Evolutionary conservation across 64 coral and sea anemone species (phyloP).

Genomic region (Hydrozoanthus tunicans): DNA sequence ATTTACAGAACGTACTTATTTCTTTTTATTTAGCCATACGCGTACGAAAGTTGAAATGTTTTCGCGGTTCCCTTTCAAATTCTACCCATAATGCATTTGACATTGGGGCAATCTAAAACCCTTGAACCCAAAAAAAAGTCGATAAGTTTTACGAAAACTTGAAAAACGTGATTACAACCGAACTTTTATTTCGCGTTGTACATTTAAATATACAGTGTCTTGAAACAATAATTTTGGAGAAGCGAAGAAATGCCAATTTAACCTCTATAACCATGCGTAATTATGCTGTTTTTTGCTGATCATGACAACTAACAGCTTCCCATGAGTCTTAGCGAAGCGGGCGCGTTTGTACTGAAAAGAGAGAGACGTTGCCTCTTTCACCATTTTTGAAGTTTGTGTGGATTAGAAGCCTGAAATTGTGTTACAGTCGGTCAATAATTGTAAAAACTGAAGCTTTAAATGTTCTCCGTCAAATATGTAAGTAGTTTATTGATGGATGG

Average conservation of each 20-base stretch:
- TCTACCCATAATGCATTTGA: background rate
- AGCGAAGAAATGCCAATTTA: background rate
- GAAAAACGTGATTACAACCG: background rate
- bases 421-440: slow-evolving; percentile 33
- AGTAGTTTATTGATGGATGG: slow-evolving; percentile 77
- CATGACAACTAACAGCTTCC: slow-evolving; percentile 3
- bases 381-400: slow-evolving; percentile 28
- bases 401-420: slow-evolving; percentile 43
- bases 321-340: slow-evolving; percentile 27
- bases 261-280: background rate
- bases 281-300: slow-evolving; percentile 8
- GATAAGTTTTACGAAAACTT: background rate
- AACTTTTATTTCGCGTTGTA: background rate
- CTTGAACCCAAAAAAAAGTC: background rate
- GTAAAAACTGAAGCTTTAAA: slow-evolving; percentile 5
- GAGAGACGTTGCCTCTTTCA: slow-evolving; percentile 51
- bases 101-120: background rate
- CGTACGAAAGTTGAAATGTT: background rate
- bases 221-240: background rate
- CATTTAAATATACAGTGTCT: background rate
- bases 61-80: background rate
- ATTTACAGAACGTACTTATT: too few relatives aligned
- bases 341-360: slow-evolving; percentile 9
- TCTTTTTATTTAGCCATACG: background rate
- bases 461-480: slow-evolving; percentile 61